Conservation (phyloP, 1,140 invertebrate species). For the Pygmarrhopalites habei region DNA sequence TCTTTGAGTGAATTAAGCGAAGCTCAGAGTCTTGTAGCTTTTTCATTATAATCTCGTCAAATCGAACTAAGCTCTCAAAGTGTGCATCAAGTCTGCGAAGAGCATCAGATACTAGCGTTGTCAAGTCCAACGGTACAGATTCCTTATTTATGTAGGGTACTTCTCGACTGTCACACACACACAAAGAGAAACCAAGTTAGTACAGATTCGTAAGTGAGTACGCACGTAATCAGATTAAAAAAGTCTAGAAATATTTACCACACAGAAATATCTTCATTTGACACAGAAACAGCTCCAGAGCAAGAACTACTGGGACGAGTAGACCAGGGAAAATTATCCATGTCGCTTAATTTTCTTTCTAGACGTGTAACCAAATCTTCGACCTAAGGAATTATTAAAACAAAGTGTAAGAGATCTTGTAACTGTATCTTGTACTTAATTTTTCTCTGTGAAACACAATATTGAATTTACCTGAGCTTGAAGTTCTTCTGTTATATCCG, state of each 20-base stretch:
- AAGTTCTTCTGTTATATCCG: conserved; percentile 29
- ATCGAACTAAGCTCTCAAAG: conserved; percentile 30
- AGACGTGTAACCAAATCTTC: conserved; percentile 17
- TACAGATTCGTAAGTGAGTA: no score
- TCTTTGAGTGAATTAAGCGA: not conserved
- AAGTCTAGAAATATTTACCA: conserved; percentile 8
- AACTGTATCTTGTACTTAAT: not conserved
- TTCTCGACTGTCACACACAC: conserved; percentile 13
- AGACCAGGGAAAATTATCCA: conserved; percentile 28
- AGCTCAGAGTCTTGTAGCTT: conserved; percentile 30
- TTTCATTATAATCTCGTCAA: conserved; percentile 33
- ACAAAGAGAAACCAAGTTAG: no score
- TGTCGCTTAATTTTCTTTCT: conserved; percentile 29
- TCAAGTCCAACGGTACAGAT: not conserved
- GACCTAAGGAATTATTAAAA: no score
- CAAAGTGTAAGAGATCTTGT: not conserved
- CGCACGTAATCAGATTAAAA: not conserved
- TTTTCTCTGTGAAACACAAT: not conserved
- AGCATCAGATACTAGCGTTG: conserved; percentile 14
- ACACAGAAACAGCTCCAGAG: conserved; percentile 29
- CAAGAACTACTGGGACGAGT: conserved; percentile 31
- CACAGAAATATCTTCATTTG: conserved; percentile 36
- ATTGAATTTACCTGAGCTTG: conserved; percentile 22
- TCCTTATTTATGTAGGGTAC: not conserved
- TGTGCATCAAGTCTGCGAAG: conserved; percentile 21